phyloP scores from a whole-genome alignment of 2,113 vertebrate species.

The Ophiodon elongatus region DNA sequence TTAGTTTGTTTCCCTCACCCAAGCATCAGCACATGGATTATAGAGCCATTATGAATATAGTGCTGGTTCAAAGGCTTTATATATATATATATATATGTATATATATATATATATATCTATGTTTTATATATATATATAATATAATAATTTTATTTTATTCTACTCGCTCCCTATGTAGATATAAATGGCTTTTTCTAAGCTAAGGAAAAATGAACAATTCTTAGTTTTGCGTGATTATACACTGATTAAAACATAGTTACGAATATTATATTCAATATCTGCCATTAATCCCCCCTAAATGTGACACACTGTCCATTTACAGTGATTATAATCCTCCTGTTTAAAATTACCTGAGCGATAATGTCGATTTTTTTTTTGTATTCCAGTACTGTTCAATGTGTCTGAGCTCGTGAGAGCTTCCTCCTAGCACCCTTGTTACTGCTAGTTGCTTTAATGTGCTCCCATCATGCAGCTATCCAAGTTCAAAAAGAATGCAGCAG shows the following conservation, averaged over 20 bases:
- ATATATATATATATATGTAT: too few relatives aligned
- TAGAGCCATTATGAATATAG: neutral
- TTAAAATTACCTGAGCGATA: neutral
- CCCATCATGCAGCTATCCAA: neutral
- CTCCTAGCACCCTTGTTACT: neutral
- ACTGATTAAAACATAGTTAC: neutral
- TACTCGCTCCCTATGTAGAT: too few relatives aligned
- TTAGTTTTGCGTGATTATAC: neutral
- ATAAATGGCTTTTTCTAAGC: too few relatives aligned
- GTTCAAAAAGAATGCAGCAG: constrained; percentile 40
- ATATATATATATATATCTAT: too few relatives aligned
- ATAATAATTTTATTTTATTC: neutral
- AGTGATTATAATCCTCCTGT: neutral
- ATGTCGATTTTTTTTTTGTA: neutral
- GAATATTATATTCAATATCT: too few relatives aligned
- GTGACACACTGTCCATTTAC: too few relatives aligned
- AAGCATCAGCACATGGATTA: neutral
- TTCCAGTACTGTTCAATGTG: neutral
- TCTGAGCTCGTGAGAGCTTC: neutral
- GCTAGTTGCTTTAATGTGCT: neutral
- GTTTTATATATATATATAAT: neutral
- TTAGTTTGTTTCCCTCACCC: neutral
- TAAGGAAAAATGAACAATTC: neutral
- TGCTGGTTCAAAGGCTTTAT: neutral
- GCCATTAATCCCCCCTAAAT: too few relatives aligned